phyloP scores from a whole-genome alignment of 2,113 vertebrate genomes.

The Noturus placidus region DNA sequence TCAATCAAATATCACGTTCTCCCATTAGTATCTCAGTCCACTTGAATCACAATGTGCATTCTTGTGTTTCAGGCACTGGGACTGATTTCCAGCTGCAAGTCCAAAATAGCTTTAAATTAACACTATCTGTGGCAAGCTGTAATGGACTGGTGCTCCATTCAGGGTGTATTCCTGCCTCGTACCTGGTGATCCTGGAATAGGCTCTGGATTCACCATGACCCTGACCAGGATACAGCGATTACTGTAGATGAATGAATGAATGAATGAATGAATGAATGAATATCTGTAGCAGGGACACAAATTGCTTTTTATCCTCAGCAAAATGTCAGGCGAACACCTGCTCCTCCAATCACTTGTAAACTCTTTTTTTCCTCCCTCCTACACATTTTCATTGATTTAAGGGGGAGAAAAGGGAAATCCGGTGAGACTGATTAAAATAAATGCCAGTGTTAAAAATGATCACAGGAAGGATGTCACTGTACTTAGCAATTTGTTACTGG shows the following conservation, averaged over 20 bases:
- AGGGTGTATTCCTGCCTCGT: neutral
- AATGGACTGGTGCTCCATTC: neutral
- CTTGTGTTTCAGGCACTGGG: neutral
- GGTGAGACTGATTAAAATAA: constrained; percentile 47
- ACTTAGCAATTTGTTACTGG: constrained; percentile 60
- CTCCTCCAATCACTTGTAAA: constrained; percentile 30
- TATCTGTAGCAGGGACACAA: constrained; percentile 1
- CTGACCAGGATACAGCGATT: neutral
- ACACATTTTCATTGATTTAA: constrained; percentile 18
- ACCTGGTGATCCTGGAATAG: neutral
- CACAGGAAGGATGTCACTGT: constrained; percentile 38
- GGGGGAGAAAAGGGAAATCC: constrained; percentile 15
- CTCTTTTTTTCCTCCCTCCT: neutral
- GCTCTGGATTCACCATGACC: neutral
- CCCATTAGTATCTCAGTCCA: constrained; percentile 28
- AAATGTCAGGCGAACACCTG: constrained; percentile 28
- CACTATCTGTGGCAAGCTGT: neutral
- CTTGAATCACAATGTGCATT: neutral
- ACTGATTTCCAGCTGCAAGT: neutral
- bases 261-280: constrained; percentile 5
- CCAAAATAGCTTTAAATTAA: neutral
- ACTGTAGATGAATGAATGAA: neutral
- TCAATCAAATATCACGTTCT: constrained; percentile 16
- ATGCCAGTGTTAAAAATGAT: constrained; percentile 54
- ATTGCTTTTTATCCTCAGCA: constrained; percentile 32